A percentile compares a stretch with the other conserved stretches of the same genome.
These are phyloP conservation scores for Ianthella basta DNA, from an alignment of 37 sponge, comb jelly and placozoan species.

Conservation along the genomic window DNA sequence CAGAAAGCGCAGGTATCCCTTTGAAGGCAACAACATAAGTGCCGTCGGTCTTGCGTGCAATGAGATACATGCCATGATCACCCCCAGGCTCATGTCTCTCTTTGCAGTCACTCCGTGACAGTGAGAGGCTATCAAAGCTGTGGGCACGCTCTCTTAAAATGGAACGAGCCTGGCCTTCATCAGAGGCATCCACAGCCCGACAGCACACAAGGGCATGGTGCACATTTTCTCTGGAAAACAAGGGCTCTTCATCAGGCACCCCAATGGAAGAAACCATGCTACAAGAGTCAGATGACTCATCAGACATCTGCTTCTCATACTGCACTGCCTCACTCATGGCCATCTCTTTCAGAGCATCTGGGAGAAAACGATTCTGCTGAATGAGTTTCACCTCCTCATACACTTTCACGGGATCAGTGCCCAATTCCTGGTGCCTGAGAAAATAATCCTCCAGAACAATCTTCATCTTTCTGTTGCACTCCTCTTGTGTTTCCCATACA, in stretches of 20 bases:
- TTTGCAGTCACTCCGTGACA: slow-evolving; percentile 33
- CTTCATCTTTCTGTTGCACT: background rate
- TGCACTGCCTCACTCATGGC: background rate
- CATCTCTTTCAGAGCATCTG: background rate
- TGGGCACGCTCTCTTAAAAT: slow-evolving; percentile 12
- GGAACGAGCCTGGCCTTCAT: background rate
- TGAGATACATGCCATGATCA: slow-evolving; percentile 45
- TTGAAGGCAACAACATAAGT: slow-evolving; percentile 46
- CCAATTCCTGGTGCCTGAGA: slow-evolving; percentile 6
- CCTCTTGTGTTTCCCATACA: slow-evolving; percentile 4
- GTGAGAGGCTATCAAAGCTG: slow-evolving; percentile 44
- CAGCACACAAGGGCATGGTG: slow-evolving; percentile 59
- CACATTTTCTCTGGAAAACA: slow-evolving; percentile 57
- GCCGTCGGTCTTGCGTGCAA: slow-evolving; percentile 37
- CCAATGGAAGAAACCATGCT: background rate
- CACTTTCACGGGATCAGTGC: background rate
- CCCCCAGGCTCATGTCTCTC: background rate
- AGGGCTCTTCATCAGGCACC: background rate
- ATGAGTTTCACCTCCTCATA: background rate
- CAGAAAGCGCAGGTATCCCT: slow-evolving; percentile 32
- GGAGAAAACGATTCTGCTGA: background rate
- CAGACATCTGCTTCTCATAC: background rate
- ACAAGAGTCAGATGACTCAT: background rate
- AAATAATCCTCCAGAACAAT: background rate
- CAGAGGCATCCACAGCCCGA: slow-evolving; percentile 28